A percentile compares a stretch with the other conserved stretches of the same genome.
These are phyloP conservation scores for Muricea muricata DNA, from an alignment of 92 coral and sea anemone species.

Conservation along the genomic window DNA sequence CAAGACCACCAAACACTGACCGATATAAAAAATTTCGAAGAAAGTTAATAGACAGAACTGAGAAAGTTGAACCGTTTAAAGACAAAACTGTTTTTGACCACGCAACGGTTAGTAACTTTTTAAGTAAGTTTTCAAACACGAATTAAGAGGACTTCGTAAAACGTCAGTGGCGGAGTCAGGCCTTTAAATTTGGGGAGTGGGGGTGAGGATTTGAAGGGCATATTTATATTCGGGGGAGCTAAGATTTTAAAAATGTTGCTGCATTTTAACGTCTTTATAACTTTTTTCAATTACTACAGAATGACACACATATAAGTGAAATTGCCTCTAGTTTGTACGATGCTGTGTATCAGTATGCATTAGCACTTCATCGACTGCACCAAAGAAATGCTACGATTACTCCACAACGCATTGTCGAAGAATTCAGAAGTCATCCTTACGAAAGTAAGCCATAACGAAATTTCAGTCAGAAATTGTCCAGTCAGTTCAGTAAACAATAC, in stretches of 20 bases:
- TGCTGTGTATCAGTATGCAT: constrained; percentile 76
- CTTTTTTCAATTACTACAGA: not conserved
- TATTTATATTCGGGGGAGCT: no score
- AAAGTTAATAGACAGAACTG: not conserved
- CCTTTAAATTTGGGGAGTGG: no score
- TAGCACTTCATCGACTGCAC: constrained; percentile 47
- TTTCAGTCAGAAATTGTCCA: not conserved
- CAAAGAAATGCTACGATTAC: not conserved
- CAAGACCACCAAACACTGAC: not conserved
- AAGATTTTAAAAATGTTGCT: not conserved
- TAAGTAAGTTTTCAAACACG: not conserved
- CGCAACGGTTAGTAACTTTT: not conserved
- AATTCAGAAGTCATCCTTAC: constrained; percentile 30
- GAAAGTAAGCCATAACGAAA: constrained; percentile 11
- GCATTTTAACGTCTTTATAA: not conserved
- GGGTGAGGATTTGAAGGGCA: no score
- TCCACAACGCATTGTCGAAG: not conserved
- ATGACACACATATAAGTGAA: not conserved
- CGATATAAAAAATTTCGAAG: constrained; percentile 7
- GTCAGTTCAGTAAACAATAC: not conserved
- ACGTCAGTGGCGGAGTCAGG: no score
- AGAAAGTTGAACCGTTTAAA: constrained; percentile 12
- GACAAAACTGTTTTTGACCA: not conserved
- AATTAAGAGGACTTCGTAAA: not conserved
- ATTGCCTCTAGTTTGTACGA: constrained; percentile 79